phyloP scores from a whole-genome alignment of 1,140 invertebrate genomes.

The Drosophila paulistorum region DNA sequence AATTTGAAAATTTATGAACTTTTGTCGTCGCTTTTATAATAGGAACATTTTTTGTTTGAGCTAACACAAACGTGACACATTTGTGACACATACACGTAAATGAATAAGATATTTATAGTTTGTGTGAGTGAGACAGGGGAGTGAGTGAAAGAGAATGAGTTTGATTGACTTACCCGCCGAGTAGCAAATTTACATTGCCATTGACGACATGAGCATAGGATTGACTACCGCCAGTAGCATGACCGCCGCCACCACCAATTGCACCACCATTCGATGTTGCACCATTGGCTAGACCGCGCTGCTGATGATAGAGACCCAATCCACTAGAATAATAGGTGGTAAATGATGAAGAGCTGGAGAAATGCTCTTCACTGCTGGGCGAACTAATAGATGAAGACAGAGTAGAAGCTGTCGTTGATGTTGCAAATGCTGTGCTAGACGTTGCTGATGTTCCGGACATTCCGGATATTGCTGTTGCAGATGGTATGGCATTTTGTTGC shows the following conservation, averaged over 20 bases:
- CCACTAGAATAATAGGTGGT: constrained; percentile 74
- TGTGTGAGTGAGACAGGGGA: background rate
- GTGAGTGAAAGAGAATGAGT: background rate
- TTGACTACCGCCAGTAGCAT: constrained; percentile 44
- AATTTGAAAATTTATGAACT: constrained; percentile 7
- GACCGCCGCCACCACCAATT: constrained; percentile 30
- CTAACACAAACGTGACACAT: constrained; percentile 7
- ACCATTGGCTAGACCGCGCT: constrained; percentile 46
- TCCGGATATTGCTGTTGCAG: constrained; percentile 40
- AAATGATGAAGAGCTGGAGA: constrained; percentile 45
- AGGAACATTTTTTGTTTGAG: constrained; percentile 1
- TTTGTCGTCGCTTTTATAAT: background rate
- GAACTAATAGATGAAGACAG: constrained; percentile 24
- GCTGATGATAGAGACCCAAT: constrained; percentile 77
- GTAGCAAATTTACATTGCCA: constrained; percentile 86
- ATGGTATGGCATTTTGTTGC: constrained; percentile 31
- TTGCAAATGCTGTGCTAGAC: constrained; percentile 38
- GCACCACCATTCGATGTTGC: constrained; percentile 52
- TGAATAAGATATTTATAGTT: constrained; percentile 13
- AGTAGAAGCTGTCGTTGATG: constrained; percentile 36
- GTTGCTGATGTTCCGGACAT: constrained; percentile 25
- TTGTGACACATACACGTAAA: constrained; percentile 4
- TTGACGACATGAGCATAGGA: constrained; percentile 83
- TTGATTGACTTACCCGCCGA: constrained; percentile 85
- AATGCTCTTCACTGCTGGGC: constrained; percentile 46